Evolutionary conservation across 2,797 vertebrate genomes (phyloP).

Genomic region (Columba guinea): DNA sequence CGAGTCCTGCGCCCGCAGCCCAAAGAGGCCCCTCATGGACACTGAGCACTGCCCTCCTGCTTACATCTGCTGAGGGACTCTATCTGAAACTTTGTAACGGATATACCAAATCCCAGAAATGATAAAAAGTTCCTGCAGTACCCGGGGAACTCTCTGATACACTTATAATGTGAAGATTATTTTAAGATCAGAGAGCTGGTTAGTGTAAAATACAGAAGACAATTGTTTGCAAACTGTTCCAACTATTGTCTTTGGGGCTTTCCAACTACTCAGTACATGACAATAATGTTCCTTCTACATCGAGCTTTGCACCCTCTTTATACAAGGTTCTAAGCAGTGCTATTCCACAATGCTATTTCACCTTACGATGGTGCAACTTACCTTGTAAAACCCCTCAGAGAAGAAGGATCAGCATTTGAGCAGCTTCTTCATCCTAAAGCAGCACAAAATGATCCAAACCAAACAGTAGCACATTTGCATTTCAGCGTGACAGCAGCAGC

Average conservation of each 20-base stretch:
- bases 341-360: background rate
- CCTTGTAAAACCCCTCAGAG: background rate
- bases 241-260: background rate
- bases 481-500: background rate
- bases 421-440: background rate
- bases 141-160: background rate
- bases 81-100: background rate
- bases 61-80: background rate
- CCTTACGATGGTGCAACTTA: background rate
- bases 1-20: no score
- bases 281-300: background rate
- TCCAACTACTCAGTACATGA: background rate
- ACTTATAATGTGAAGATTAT: background rate
- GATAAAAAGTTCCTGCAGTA: background rate
- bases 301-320: background rate
- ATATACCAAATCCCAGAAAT: slow-evolving; percentile 18
- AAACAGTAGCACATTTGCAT: background rate
- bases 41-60: background rate
- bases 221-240: background rate
- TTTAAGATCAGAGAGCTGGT: background rate
- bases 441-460: background rate
- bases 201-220: background rate
- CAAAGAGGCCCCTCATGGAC: background rate
- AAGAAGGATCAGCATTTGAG: background rate
- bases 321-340: background rate